Evolutionary conservation across 2,888 invertebrate genomes (phyloP), one percentile per base, ranked within the genome.

Genomic region (Eupithecia inturbata): DNA sequence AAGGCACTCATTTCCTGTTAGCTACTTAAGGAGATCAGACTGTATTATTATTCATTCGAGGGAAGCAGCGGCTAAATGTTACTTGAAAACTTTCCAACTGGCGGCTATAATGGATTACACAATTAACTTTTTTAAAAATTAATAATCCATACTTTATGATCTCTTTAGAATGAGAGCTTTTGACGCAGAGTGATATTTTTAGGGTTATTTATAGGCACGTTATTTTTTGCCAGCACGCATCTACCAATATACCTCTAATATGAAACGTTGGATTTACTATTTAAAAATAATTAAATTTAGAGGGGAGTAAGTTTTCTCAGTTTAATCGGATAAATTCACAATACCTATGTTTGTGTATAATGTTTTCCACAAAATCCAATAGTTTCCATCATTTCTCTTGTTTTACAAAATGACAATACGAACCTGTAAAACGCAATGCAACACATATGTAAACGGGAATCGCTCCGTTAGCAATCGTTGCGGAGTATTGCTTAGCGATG

Each of bases 81-180:
- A 62, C 19, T 62, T 62, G 7, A 62, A 62, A 62, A 62, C 7
- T 31, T 31, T 62, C 31, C 31, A 19, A 31, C 62, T 16, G 28
- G 26, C 60, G 28, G 62, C 62, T 28, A 28, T 60, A 60, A 60
- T 60, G 63, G 31, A 63, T 63, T 63, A 36, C 63, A 31, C 63
- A n/a, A 63, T 19, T n/a, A 33, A 63, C 19, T 36, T 33, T n/a
- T 36, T 63, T 63, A 19, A 62, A 62, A 62, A 62, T 60, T 62
- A 62, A 19, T 33, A 63, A 33, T 63, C 31, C 33, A 63, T 36
- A 9, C 63, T 36, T 33, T 36, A 63, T 63, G 12, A 33, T n/a
- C 31, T 33, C 33, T 63, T 63, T 33, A 33, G 36, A 36, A 63
- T n/a, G 12, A 33, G 63, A 10, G 9, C 1, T 12, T 60, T 14